Percentiles rank a stretch among this genome's conserved stretches.
These are phyloP conservation scores for Drosophila anomalata DNA, from an alignment of 2,888 invertebrate species.

Conservation along the genomic window DNA sequence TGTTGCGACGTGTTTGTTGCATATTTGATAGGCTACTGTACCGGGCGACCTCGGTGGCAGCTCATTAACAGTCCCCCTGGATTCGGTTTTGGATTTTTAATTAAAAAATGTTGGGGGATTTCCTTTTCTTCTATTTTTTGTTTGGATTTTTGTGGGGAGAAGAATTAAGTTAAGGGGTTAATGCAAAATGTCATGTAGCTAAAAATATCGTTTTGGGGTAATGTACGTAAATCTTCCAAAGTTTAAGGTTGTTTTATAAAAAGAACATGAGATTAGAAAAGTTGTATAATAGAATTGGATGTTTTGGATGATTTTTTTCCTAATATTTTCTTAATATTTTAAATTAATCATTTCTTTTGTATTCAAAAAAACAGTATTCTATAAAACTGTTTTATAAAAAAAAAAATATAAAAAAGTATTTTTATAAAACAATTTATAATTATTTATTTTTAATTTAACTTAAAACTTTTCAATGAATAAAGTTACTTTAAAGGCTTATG, in stretches of 20 bases:
- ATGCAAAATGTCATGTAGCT: not conserved
- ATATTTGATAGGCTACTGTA: constrained; percentile 72
- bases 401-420: too few species aligned
- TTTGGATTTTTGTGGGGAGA: not conserved
- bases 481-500: too few species aligned
- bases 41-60: constrained; percentile 40
- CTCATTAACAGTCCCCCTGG: constrained; percentile 69
- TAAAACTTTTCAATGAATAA: too few species aligned
- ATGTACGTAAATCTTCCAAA: not conserved
- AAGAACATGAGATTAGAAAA: not conserved
- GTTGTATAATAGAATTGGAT: not conserved
- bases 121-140: not conserved
- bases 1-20: constrained; percentile 68
- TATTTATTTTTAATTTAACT: too few species aligned
- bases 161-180: not conserved
- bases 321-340: too few species aligned
- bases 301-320: too few species aligned
- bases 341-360: too few species aligned
- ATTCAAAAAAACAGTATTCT: too few species aligned
- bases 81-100: constrained; percentile 55
- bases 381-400: too few species aligned
- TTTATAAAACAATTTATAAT: too few species aligned
- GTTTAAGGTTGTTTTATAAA: not conserved
- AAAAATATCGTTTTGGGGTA: not conserved
- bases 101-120: constrained; percentile 45